Conservation (phyloP, 2,797 vertebrate species). For the Gallinago nigripennis region DNA sequence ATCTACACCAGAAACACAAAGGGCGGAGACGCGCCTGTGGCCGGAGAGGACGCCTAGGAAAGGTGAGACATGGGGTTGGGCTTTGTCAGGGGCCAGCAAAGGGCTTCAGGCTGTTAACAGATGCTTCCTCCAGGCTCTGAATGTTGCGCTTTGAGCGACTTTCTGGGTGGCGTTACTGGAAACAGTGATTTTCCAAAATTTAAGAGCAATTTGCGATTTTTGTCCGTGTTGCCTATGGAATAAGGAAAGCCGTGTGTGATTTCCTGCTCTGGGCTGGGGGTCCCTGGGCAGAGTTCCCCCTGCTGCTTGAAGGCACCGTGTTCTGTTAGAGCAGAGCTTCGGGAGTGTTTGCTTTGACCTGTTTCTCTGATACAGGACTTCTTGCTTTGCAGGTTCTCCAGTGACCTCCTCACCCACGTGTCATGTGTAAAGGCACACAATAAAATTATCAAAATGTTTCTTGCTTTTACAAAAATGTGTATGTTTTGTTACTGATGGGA, state of each 20-base stretch:
- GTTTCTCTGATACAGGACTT: neutral
- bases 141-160: accelerated
- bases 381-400: conserved; percentile 58
- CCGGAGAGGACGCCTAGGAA: conserved; percentile 83
- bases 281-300: accelerated
- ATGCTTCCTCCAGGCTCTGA: accelerated
- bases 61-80: conserved; percentile 57
- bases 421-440: conserved; percentile 56
- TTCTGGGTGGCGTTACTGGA: accelerated
- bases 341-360: neutral
- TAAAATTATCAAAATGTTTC: conserved; percentile 64
- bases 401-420: neutral
- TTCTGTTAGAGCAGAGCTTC: neutral
- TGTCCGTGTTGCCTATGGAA: accelerated
- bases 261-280: accelerated
- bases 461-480: neutral
- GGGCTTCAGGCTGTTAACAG: accelerated
- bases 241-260: accelerated
- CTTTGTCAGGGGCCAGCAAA: neutral
- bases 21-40: conserved; percentile 87
- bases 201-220: accelerated
- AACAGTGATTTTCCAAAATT: accelerated
- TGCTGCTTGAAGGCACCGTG: accelerated
- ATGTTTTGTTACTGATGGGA: accelerated
- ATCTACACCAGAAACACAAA: conserved; percentile 96